Percentiles rank a stretch among this genome's conserved stretches.
These are phyloP conservation scores for Ammodytes marinus DNA, from an alignment of 2,113 vertebrate genomes.

Conservation along the genomic window DNA sequence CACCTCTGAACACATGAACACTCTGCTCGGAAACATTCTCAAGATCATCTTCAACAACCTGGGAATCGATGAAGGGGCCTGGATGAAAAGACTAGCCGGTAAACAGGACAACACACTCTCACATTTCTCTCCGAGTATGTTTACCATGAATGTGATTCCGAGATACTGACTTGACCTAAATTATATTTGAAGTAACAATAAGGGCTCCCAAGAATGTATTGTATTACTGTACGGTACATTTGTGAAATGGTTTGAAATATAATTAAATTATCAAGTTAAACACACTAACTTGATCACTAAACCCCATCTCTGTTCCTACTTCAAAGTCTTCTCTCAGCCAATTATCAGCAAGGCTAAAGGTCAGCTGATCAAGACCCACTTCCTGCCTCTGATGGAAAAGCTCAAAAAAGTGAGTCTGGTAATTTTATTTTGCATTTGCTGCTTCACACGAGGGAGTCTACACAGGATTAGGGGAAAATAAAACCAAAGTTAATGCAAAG, in stretches of 20 bases:
- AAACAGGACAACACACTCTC: slow-evolving; percentile 12
- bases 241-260: no score
- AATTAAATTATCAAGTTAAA: background rate
- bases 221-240: no score
- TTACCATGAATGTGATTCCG: no score
- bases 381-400: slow-evolving; percentile 97
- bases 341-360: slow-evolving; percentile 96
- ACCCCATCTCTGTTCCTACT: background rate
- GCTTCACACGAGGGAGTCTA: no score
- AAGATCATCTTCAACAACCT: slow-evolving; percentile 98
- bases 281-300: background rate
- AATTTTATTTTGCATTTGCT: background rate
- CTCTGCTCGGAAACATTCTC: slow-evolving; percentile 94
- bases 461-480: no score
- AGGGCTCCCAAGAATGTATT: no score
- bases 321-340: slow-evolving; percentile 95
- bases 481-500: no score
- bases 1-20: slow-evolving; percentile 95
- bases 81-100: slow-evolving; percentile 98
- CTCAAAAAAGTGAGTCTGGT: slow-evolving; percentile 86
- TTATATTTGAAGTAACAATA: no score
- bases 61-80: slow-evolving; percentile 95
- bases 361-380: slow-evolving; percentile 94
- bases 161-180: no score
- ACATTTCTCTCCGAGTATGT: no score